Evolutionary conservation across 2,797 vertebrate genomes (phyloP).

Genomic region (Manis crassicaudata): DNA sequence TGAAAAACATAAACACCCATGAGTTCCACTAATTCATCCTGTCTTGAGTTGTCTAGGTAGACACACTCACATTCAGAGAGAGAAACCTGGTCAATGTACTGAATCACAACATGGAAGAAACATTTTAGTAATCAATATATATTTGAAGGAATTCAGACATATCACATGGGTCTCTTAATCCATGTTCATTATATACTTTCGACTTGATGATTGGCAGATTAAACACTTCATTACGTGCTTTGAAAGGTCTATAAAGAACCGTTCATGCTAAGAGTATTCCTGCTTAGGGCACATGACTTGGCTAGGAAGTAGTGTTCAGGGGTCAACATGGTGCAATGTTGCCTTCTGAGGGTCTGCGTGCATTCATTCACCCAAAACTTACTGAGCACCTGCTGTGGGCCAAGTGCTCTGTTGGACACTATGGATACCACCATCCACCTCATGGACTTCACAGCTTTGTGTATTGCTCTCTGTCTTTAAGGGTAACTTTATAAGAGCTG

Average conservation of each 20-base stretch:
- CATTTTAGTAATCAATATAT: not conserved
- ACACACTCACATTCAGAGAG: not conserved
- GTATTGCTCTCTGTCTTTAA: not conserved
- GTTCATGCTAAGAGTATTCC: not conserved
- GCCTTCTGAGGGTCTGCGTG: not conserved
- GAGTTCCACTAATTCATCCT: slow-evolving; percentile 39
- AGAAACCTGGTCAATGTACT: not conserved
- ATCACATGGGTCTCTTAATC: not conserved
- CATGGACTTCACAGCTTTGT: not conserved
- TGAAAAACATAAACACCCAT: slow-evolving; percentile 16
- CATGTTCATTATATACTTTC: slow-evolving; percentile 39
- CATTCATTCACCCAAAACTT: not conserved
- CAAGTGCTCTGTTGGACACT: not conserved
- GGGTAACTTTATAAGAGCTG: not conserved
- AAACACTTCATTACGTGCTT: not conserved
- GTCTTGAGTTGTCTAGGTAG: not conserved
- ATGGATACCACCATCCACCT: not conserved
- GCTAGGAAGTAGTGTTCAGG: not conserved
- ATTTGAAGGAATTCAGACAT: not conserved
- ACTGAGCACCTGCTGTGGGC: not conserved
- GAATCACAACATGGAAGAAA: not conserved
- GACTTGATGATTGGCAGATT: not conserved
- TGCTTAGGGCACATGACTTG: not conserved
- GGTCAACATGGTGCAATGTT: not conserved
- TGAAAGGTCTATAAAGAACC: slow-evolving; percentile 31